Percentiles rank a stretch among this genome's conserved stretches.
Evolutionary conservation across 2,113 vertebrate genomes (phyloP).

Genomic region (Recurvirostra avosetta): DNA sequence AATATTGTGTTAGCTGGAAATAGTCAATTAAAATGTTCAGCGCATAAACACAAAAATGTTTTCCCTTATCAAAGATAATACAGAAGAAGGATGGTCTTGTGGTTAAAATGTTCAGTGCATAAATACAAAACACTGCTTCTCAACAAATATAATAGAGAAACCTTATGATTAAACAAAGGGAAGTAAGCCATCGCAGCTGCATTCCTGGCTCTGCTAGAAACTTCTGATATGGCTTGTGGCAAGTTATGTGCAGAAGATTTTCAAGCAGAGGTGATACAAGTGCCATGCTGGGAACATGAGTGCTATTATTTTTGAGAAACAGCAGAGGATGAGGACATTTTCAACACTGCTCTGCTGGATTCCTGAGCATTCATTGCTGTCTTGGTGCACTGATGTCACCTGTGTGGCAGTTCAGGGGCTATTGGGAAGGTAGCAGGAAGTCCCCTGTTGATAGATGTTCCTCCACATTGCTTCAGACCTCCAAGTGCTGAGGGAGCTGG

Average conservation of each 20-base stretch:
- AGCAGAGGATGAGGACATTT: neutral
- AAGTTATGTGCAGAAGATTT: neutral
- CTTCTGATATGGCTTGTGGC: neutral
- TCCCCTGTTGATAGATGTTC: neutral
- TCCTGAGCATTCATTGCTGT: neutral
- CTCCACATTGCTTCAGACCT: neutral
- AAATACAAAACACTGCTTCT: slow-evolving; percentile 6
- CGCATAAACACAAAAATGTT: slow-evolving; percentile 21
- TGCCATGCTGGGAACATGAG: neutral
- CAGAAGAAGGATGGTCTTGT: neutral
- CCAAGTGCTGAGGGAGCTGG: neutral
- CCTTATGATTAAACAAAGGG: neutral
- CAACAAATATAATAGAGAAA: neutral
- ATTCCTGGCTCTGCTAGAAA: neutral
- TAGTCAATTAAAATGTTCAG: slow-evolving; percentile 59
- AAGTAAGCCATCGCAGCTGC: neutral
- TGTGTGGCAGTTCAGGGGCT: neutral
- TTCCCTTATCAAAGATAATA: slow-evolving; percentile 44
- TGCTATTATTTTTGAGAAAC: neutral
- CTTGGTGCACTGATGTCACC: neutral
- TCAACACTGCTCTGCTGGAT: neutral
- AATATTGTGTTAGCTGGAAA: slow-evolving; percentile 43
- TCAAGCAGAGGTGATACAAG: neutral
- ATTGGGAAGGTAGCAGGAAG: neutral
- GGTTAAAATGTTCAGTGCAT: neutral